phyloP scores from a whole-genome alignment of 2,797 vertebrate species.

The Borostomias antarcticus region DNA sequence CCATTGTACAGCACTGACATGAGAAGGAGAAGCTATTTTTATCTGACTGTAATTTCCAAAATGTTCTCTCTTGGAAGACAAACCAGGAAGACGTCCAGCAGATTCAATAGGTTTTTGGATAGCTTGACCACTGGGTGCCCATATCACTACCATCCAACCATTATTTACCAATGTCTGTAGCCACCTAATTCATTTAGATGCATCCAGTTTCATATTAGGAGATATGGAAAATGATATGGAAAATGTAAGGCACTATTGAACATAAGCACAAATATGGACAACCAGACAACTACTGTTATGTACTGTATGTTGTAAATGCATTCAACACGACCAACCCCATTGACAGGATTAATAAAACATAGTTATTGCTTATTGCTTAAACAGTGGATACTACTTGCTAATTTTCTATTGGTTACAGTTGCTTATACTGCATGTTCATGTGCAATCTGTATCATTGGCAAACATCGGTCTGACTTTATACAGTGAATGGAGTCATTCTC shows the following conservation, averaged over 20 bases:
- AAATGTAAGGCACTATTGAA: constrained; percentile 72
- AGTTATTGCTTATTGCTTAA: constrained; percentile 69
- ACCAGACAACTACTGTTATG: constrained; percentile 16
- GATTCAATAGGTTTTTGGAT: constrained; percentile 48
- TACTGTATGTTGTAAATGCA: constrained; percentile 3
- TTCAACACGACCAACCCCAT: constrained; percentile 6
- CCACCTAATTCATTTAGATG: constrained; percentile 20
- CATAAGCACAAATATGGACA: constrained; percentile 44
- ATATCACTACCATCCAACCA: background rate
- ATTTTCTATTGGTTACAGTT: constrained; percentile 30
- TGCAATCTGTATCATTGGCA: background rate
- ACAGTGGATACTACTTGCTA: constrained; percentile 21
- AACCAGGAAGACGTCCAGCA: constrained; percentile 57
- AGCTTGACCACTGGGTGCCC: background rate
- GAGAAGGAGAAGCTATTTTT: background rate
- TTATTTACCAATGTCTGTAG: background rate
- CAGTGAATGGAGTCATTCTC: background rate
- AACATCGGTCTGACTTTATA: background rate
- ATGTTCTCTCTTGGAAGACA: constrained; percentile 13
- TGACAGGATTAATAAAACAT: constrained; percentile 44
- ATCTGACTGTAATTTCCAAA: background rate
- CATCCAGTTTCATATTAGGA: constrained; percentile 18
- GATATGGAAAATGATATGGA: constrained; percentile 31
- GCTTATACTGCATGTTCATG: background rate
- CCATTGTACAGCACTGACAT: background rate